Evolutionary conservation across 2,797 vertebrate genomes (phyloP).

Genomic region (Bradypus variegatus): DNA sequence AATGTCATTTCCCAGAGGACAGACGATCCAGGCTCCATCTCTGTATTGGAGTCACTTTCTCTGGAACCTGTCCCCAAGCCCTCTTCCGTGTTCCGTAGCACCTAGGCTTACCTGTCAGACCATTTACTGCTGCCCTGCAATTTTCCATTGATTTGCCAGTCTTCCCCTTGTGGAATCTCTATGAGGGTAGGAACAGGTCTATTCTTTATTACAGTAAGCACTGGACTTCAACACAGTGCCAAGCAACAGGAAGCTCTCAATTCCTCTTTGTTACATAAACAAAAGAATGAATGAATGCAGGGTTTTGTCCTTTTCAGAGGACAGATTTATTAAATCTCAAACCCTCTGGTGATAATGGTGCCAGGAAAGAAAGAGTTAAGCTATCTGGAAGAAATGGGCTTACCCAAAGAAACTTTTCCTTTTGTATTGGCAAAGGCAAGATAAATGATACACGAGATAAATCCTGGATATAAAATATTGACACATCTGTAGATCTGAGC

Average conservation of each 20-base stretch:
- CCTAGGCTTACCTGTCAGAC: background rate
- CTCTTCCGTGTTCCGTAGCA: background rate
- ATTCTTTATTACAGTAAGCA: background rate
- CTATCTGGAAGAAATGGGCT: background rate
- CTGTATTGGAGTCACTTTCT: background rate
- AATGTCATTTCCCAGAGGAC: background rate
- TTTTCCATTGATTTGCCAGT: background rate
- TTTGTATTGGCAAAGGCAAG: conserved; percentile 6
- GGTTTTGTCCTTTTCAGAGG: conserved; percentile 1
- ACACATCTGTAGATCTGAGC: conserved; percentile 33
- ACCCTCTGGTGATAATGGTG: background rate
- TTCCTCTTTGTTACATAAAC: background rate
- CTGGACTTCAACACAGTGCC: background rate
- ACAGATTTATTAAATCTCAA: conserved; percentile 1
- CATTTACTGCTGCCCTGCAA: background rate
- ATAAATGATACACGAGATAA: conserved; percentile 29
- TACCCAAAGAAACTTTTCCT: background rate
- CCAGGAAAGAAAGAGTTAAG: conserved; percentile 37
- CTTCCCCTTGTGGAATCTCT: background rate
- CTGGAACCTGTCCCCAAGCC: background rate
- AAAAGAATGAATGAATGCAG: background rate
- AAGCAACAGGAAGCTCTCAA: background rate
- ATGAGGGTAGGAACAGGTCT: background rate
- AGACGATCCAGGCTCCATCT: background rate
- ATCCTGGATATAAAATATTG: conserved; percentile 53